Base-by-base conservation (phyloP, 2,888 invertebrate species). In the Lamellibrachia satsuma region DNA sequence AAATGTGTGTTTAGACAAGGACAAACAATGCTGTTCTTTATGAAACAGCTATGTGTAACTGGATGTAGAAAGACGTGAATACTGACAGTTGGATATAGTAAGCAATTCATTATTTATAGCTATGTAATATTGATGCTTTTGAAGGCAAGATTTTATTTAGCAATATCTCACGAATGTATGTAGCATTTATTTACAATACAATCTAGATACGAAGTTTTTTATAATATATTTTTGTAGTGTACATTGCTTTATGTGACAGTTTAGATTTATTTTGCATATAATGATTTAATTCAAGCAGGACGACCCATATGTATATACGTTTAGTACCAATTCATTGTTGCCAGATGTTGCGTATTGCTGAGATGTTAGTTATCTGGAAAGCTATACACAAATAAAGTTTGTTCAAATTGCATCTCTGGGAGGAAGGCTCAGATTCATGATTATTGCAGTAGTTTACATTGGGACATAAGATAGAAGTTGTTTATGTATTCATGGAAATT, bases 121-220 rank as follows among this genome's bases (percentile, higher is more conserved):
- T 75, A 75, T 75, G 75, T n/a, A 75, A 6, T 75, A n/a, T 75
- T 75, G 75, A 11, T 75, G 75, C 22, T 75, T 75, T 15, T 75
- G 22, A 75, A 75, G 75, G 75, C 75, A 22, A 75, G 75, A 75
- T 75, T 11, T 75, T 75, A 75, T 75, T 75, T 75, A 75, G 75
- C 75, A 75, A 75, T 75, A 75, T 75, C 75, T 75, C 75, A 75
- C 22, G 75, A 75, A 75, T 75, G 75, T 75, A 75, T 75, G 22
- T 75, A 75, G 15, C 11, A 75, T 75, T 11, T 75, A 75, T 75
- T 75, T 75, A 75, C 75, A 15, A 11, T 75, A 75, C 75, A 75
- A 15, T 75, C 11, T 22, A 15, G 15, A 75, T 75, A 75, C 22
- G 15, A 22, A 75, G 75, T 15, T 15, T 75, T 15, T 22, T 75